A percentile compares a stretch with the other conserved stretches of the same genome.
Conservation (phyloP, 1,140 invertebrate species). For the Ceratosolen solmsi region DNA sequence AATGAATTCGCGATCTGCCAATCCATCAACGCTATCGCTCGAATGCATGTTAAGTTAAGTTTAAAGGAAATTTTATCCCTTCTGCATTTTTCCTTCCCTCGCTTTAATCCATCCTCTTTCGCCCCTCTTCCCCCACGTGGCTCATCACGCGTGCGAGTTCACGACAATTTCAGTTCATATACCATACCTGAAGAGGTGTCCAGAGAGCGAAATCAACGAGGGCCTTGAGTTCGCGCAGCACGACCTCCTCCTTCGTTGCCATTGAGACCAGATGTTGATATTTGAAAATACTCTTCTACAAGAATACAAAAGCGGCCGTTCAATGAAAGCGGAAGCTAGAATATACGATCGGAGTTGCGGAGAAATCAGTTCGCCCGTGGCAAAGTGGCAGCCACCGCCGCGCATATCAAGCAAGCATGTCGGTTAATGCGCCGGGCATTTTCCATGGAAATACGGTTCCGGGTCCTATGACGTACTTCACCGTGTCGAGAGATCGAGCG, state of each 20-base stretch:
- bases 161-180: neutral
- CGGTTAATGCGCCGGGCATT: neutral
- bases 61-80: too few relatives aligned
- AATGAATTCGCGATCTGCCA: too few relatives aligned
- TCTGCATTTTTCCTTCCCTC: neutral
- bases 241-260: slow-evolving; percentile 81
- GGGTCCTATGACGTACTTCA: neutral
- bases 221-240: slow-evolving; percentile 87
- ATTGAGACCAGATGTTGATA: slow-evolving; percentile 82
- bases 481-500: too few relatives aligned
- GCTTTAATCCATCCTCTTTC: neutral
- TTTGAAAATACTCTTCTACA: slow-evolving; percentile 86
- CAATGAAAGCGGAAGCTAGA: too few relatives aligned
- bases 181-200: slow-evolving; percentile 81
- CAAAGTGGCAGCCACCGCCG: too few relatives aligned
- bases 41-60: too few relatives aligned
- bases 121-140: neutral
- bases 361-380: neutral
- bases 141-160: neutral
- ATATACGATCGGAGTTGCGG: neutral
- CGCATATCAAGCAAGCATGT: neutral
- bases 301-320: slow-evolving; percentile 36
- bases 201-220: slow-evolving; percentile 86
- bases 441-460: slow-evolving; percentile 7
- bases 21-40: too few relatives aligned